These are phyloP conservation scores for Agraylea sexmaculata DNA, from an alignment of 1,140 invertebrate species.

Conservation along the genomic window DNA sequence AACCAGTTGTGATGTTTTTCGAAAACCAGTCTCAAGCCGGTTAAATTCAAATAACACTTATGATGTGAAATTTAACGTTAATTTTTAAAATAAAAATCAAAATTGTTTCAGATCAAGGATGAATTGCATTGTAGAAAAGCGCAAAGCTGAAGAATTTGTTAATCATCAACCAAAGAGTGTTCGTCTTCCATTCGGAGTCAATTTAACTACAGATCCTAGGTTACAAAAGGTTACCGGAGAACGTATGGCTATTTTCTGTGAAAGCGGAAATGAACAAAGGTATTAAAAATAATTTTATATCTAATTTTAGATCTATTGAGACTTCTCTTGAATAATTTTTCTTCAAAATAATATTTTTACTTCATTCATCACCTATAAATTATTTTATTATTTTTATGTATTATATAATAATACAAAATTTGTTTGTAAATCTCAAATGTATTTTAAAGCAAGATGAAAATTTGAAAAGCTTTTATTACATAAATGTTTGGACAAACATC, in stretches of 20 bases:
- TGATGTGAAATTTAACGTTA: too few relatives aligned
- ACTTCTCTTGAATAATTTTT: neutral
- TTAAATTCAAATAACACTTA: too few relatives aligned
- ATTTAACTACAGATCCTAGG: conserved; percentile 58
- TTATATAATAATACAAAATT: neutral
- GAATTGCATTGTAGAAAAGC: conserved; percentile 79
- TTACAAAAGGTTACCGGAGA: conserved; percentile 66
- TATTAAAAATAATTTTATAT: conserved; percentile 23
- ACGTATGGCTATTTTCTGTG: conserved; percentile 74
- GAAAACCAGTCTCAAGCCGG: too few relatives aligned
- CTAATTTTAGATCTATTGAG: neutral
- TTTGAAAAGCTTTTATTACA: neutral
- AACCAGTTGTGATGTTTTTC: too few relatives aligned
- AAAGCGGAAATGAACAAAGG: conserved; percentile 60
- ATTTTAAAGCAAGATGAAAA: too few relatives aligned
- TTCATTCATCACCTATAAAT: conserved; percentile 29
- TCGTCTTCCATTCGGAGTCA: conserved; percentile 52
- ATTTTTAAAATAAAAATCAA: too few relatives aligned
- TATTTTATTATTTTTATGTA: conserved; percentile 21
- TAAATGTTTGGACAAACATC: neutral
- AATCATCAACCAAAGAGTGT: conserved; percentile 59
- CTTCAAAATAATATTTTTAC: conserved; percentile 13
- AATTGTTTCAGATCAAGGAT: conserved; percentile 50
- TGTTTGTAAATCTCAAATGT: too few relatives aligned
- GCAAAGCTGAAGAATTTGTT: conserved; percentile 67